Percentiles rank a stretch among this genome's conserved stretches.
These are phyloP conservation scores for Myotis planiceps DNA, from an alignment of 2,797 vertebrate genomes.

Conservation along the genomic window DNA sequence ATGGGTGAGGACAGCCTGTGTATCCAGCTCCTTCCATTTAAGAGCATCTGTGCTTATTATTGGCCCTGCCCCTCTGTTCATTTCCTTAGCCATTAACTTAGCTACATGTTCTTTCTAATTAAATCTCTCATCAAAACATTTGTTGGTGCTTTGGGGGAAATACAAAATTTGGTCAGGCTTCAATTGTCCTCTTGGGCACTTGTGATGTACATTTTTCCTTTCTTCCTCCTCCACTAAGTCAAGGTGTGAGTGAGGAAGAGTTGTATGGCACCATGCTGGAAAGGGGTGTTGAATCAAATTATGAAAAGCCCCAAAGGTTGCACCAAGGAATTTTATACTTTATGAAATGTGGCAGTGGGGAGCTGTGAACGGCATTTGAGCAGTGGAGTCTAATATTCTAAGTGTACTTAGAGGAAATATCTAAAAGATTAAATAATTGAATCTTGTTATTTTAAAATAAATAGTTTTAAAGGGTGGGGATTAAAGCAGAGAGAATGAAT, in stretches of 20 bases:
- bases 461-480: not conserved
- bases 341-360: not conserved
- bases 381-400: not conserved
- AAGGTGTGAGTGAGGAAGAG: not conserved
- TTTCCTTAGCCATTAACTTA: not conserved
- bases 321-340: not conserved
- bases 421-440: not conserved
- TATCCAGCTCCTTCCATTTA: not conserved
- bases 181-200: not conserved
- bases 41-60: not conserved
- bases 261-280: not conserved
- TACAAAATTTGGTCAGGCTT: not conserved
- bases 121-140: conserved; percentile 9
- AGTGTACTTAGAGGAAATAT: not conserved
- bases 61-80: not conserved
- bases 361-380: not conserved
- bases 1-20: not conserved
- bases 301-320: not conserved
- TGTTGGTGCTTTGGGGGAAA: not conserved
- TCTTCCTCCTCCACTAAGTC: not conserved
- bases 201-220: not conserved
- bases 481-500: not conserved
- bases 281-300: not conserved
- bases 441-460: not conserved
- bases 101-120: conserved; percentile 42